A percentile compares a stretch with the other conserved stretches of the same genome.
Conservation (phyloP, 1,140 invertebrate species). For the Leptonema lineaticorne region DNA sequence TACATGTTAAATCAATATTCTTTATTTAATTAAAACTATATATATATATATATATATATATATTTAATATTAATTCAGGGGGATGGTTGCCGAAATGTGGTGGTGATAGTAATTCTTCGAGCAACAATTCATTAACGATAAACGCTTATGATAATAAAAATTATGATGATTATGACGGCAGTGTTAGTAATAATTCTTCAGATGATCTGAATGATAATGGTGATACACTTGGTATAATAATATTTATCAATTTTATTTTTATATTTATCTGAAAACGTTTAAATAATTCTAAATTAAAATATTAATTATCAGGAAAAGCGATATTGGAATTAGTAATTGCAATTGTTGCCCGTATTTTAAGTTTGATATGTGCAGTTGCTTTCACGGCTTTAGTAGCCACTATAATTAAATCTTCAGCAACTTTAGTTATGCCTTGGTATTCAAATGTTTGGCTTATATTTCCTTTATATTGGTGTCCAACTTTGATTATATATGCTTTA, state of each 20-base stretch:
- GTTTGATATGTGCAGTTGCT: slow-evolving; percentile 17
- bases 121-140: too few species aligned
- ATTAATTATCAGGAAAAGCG: background rate
- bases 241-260: background rate
- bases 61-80: background rate
- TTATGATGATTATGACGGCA: background rate
- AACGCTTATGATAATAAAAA: too few species aligned
- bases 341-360: background rate
- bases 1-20: background rate
- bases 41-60: too few species aligned
- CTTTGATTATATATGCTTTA: background rate
- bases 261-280: background rate
- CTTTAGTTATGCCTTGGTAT: slow-evolving; percentile 36
- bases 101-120: too few species aligned
- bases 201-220: background rate
- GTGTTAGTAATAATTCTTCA: background rate
- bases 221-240: background rate
- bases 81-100: background rate
- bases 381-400: slow-evolving; percentile 16
- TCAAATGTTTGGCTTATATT: slow-evolving; percentile 34
- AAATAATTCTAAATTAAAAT: background rate
- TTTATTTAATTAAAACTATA: background rate
- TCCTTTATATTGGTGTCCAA: slow-evolving; percentile 36
- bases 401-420: slow-evolving; percentile 23
- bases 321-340: slow-evolving; percentile 1